These are phyloP conservation scores for Tetragnatha montana DNA, from an alignment of 2,888 invertebrate species.

Conservation along the genomic window DNA sequence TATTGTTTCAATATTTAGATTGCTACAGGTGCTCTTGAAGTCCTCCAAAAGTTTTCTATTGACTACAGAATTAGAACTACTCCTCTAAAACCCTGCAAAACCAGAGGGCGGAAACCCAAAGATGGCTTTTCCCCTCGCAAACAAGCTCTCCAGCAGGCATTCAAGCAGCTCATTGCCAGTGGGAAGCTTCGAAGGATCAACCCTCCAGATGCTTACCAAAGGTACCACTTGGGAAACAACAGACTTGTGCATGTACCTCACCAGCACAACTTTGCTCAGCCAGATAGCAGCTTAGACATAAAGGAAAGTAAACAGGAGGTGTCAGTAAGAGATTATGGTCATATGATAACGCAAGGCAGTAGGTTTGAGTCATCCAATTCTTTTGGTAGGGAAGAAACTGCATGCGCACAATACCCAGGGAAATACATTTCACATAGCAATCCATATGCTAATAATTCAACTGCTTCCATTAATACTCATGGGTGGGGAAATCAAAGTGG, in stretches of 20 bases:
- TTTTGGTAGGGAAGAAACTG: slow-evolving; percentile 44
- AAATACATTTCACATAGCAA: slow-evolving; percentile 51
- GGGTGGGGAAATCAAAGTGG: slow-evolving; percentile 14
- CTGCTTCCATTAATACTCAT: neutral
- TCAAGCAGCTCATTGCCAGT: slow-evolving; percentile 58
- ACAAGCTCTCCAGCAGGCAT: slow-evolving; percentile 58
- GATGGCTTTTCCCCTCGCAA: slow-evolving; percentile 59
- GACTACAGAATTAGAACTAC: slow-evolving; percentile 90
- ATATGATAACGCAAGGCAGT: slow-evolving; percentile 6
- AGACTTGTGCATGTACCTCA: slow-evolving; percentile 6
- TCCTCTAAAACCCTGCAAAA: slow-evolving; percentile 86
- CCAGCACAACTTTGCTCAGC: slow-evolving; percentile 11
- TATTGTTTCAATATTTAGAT: slow-evolving; percentile 78
- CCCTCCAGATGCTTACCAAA: slow-evolving; percentile 33
- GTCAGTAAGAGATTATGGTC: neutral
- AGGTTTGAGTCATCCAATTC: neutral
- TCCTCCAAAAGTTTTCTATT: slow-evolving; percentile 85
- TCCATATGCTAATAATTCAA: slow-evolving; percentile 4
- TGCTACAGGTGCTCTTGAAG: slow-evolving; percentile 79
- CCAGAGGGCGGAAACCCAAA: slow-evolving; percentile 73
- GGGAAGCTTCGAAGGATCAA: slow-evolving; percentile 60
- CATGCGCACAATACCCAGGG: slow-evolving; percentile 57
- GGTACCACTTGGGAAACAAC: slow-evolving; percentile 5
- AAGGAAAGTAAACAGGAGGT: neutral
- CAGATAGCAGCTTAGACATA: slow-evolving; percentile 14